Evolutionary conservation across 2,888 invertebrate species (phyloP).

Genomic region (Dysmachus trigonus): DNA sequence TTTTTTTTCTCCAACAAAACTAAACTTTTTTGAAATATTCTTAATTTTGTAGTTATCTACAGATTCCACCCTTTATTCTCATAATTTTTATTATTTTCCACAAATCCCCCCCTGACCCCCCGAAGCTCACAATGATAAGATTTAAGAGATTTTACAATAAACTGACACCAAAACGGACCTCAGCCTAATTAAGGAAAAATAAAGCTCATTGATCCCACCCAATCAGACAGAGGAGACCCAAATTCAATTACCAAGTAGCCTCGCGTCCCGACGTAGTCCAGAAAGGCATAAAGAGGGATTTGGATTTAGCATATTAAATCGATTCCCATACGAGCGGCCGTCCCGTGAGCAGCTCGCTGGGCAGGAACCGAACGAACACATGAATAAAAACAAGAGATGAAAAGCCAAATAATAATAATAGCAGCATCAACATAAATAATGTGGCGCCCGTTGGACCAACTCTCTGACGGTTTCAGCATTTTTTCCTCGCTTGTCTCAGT

Average conservation of each 20-base stretch:
- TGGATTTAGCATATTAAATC: conserved; percentile 38
- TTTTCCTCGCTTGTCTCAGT: background rate
- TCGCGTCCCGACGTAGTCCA: background rate
- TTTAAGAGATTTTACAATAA: background rate
- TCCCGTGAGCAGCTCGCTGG: background rate
- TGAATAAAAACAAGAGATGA: conserved; percentile 39
- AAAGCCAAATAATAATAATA: conserved; percentile 43
- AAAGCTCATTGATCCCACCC: conserved; percentile 1
- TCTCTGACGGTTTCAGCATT: conserved; percentile 9
- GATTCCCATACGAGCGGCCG: conserved; percentile 13
- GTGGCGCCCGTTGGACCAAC: conserved; percentile 49
- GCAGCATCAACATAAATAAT: conserved; percentile 48
- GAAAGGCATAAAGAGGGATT: conserved; percentile 30
- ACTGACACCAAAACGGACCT: background rate
- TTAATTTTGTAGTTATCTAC: too few species aligned
- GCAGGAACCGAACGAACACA: background rate
- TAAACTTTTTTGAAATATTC: too few species aligned
- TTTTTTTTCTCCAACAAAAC: too few species aligned
- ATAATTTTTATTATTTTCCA: too few species aligned
- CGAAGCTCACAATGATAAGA: background rate
- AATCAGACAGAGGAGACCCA: background rate
- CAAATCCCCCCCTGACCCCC: too few species aligned
- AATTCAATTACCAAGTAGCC: conserved; percentile 25
- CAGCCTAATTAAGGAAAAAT: background rate
- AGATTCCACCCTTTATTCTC: too few species aligned